These are phyloP conservation scores for Sarcophaga peregrina DNA, from an alignment of 1,140 invertebrate species.

Conservation along the genomic window DNA sequence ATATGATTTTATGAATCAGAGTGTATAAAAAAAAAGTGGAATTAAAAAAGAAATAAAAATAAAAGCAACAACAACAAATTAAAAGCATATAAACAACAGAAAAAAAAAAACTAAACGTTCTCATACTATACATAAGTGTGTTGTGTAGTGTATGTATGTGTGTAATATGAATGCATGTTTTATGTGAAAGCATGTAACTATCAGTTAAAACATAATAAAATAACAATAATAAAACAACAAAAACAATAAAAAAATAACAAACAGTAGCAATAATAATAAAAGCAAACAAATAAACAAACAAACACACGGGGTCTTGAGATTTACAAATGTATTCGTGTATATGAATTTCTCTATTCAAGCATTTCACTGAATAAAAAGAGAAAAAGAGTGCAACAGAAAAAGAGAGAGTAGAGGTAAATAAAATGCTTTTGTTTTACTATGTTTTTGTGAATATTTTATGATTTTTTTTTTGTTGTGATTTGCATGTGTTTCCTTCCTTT, in stretches of 20 bases:
- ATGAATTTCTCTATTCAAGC: neutral
- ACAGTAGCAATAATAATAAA: constrained; percentile 24
- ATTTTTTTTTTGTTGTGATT: neutral
- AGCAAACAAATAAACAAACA: constrained; percentile 43
- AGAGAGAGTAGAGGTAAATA: neutral
- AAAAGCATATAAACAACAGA: neutral
- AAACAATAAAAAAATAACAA: neutral
- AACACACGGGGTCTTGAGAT: constrained; percentile 64
- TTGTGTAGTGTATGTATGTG: neutral
- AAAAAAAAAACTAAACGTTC: neutral
- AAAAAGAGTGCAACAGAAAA: neutral
- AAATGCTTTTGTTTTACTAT: neutral
- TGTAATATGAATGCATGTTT: neutral
- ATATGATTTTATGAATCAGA: constrained; percentile 26
- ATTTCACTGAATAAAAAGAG: neutral
- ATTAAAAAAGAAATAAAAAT: constrained; percentile 1
- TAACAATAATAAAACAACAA: neutral
- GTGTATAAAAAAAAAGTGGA: constrained; percentile 14
- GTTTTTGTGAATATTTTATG: constrained; percentile 7
- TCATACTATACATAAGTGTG: neutral
- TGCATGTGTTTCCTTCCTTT: neutral
- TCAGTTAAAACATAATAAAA: neutral
- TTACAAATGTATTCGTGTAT: constrained; percentile 39
- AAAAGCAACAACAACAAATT: constrained; percentile 24
- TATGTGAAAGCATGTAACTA: too few species aligned